phyloP scores from a whole-genome alignment of 2,113 vertebrate genomes.

The Alces alces region DNA sequence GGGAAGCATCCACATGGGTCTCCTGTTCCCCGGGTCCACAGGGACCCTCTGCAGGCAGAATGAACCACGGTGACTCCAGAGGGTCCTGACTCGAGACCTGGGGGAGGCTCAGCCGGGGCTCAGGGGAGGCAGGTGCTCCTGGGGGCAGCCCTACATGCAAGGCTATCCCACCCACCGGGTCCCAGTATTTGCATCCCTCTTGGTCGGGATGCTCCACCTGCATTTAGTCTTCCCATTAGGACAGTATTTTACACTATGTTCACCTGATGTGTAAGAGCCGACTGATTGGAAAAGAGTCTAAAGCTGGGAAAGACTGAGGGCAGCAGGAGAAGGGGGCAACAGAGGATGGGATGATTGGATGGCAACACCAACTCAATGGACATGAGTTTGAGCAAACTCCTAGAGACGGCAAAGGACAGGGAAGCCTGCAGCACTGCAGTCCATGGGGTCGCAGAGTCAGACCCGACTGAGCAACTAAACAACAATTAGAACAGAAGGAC shows the following conservation, averaged over 20 bases:
- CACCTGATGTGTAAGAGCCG: background rate
- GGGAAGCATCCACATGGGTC: too few species aligned
- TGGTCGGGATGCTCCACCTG: background rate
- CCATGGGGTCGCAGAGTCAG: background rate
- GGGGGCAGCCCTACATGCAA: background rate
- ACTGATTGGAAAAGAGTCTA: background rate
- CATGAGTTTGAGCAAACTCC: background rate
- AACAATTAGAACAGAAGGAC: background rate
- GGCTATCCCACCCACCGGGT: rapidly evolving
- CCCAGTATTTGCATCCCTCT: background rate
- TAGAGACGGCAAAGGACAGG: background rate
- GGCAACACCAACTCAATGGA: background rate
- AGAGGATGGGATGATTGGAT: background rate
- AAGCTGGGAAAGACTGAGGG: background rate
- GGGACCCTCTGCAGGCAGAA: background rate
- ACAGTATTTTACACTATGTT: background rate
- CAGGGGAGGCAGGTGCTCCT: background rate
- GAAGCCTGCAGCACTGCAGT: background rate
- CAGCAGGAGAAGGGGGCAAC: background rate
- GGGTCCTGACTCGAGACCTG: background rate
- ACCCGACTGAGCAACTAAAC: background rate
- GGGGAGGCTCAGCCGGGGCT: rapidly evolving
- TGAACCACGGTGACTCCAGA: background rate
- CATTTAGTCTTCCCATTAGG: background rate
- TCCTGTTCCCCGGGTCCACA: background rate